These are phyloP conservation scores for Rhinopomastus cyanomelas DNA, from an alignment of 2,113 vertebrate genomes.

Conservation along the genomic window DNA sequence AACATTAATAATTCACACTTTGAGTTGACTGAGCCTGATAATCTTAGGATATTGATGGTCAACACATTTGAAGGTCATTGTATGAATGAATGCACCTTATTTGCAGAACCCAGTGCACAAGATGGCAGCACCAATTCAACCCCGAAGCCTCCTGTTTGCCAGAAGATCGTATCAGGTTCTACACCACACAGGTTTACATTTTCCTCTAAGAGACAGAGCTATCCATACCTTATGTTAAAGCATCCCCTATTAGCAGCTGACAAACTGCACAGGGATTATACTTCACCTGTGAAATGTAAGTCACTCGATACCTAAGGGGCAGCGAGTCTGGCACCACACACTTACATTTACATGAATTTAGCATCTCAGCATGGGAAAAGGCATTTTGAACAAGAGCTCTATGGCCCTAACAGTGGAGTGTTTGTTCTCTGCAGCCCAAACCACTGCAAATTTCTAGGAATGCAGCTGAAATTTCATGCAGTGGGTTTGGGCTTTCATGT, in stretches of 20 bases:
- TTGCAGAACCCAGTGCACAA: not conserved
- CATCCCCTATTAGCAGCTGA: not conserved
- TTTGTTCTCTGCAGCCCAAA: conserved; percentile 45
- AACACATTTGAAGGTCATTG: not conserved
- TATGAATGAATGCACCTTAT: not conserved
- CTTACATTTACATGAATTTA: conserved; percentile 15
- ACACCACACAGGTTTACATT: not conserved
- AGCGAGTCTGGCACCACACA: not conserved
- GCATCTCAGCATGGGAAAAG: conserved; percentile 32
- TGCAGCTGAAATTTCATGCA: conserved; percentile 51
- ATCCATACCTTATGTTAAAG: not conserved
- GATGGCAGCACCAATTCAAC: not conserved
- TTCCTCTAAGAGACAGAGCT: not conserved
- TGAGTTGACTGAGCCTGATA: not conserved
- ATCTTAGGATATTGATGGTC: not conserved
- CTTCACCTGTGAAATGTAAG: not conserved
- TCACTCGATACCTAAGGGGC: not conserved
- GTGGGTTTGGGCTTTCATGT: conserved; percentile 20
- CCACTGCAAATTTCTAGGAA: conserved; percentile 54
- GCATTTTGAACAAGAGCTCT: not conserved
- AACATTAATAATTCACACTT: not conserved
- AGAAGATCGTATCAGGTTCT: not conserved
- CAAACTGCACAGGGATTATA: not conserved
- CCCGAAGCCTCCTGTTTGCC: not conserved
- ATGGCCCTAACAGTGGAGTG: conserved; percentile 21